Evolutionary conservation across 2,113 vertebrate genomes (phyloP), one percentile per base, ranked within the genome.

Genomic region (Brienomyrus longianalis): DNA sequence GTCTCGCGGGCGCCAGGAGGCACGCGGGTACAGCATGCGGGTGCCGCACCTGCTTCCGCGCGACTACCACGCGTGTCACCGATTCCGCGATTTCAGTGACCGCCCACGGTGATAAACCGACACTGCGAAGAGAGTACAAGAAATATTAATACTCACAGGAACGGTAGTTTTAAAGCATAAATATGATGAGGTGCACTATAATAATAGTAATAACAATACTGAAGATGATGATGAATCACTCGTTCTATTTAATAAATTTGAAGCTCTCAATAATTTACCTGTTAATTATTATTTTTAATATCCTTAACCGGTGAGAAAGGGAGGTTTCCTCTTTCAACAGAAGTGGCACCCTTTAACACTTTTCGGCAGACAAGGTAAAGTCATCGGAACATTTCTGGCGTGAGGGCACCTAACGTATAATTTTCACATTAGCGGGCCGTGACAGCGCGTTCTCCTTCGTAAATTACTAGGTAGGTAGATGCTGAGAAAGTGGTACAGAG

Each of bases 391-490:
- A 87, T 11, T 88, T 88, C 74, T 86, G 91, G 91, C 90, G 62
- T 86, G 90, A 90, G 23, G 54, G 90, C 70, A 43, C 90, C 83
- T 91, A 23, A 59, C 74, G 89, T 91, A 92, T 92, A 91, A 90
- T 39, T 92, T 92, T 91, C 93, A 92, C 91, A 74, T 89, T 90
- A 88, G 83, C 92, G 90, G 92, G 92, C 88, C 89, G 89, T 88
- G 85, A 39, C 27, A 31, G n/a, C 84, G 80, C 91, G 88, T 89
- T 56, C 77, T 56, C 48, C 48, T n/a, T 77, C 47, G 90, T 91
- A 90, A 92, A 91, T 90, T 90, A 90, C 74, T 86, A 66, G 51
- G 62, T 62, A 47, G 39, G 48, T n/a, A 87, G 88, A 93, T 88
- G 15, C 35, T 13, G 35, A 80, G 35, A 80, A 80, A 80, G 74